Conservation (phyloP, 2,113 vertebrate genomes). For the Pardalotus punctatus region DNA sequence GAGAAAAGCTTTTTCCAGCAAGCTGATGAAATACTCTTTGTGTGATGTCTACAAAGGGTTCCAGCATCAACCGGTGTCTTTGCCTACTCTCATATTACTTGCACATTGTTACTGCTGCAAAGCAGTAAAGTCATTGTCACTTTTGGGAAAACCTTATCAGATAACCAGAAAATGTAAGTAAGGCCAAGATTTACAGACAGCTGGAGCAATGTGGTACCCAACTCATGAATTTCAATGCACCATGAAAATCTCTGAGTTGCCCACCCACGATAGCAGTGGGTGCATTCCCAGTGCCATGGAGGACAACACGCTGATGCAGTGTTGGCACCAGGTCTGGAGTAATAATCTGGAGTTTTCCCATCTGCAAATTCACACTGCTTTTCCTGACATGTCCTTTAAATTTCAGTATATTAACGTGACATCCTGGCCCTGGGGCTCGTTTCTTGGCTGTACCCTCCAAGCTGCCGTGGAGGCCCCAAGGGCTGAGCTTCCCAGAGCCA, state of each 20-base stretch:
- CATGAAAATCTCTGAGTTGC: not conserved
- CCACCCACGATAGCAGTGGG: not conserved
- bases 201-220: not conserved
- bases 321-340: not conserved
- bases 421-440: not conserved
- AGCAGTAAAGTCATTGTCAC: not conserved
- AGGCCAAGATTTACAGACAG: not conserved
- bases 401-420: not conserved
- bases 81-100: not conserved
- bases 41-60: not conserved
- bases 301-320: not conserved
- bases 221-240: not conserved
- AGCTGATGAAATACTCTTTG: not conserved
- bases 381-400: not conserved
- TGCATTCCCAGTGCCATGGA: not conserved
- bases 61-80: not conserved
- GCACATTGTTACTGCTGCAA: not conserved
- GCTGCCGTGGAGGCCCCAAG: fast-evolving
- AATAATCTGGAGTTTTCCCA: not conserved
- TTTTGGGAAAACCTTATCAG: not conserved
- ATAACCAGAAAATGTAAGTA: not conserved
- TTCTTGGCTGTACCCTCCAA: not conserved
- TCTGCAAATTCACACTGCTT: not conserved
- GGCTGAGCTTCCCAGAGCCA: not conserved
- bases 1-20: not conserved